Percentiles rank a stretch among this genome's conserved stretches.
Evolutionary conservation across 1,140 invertebrate species (phyloP).

Genomic region (Hylaeus anthracinus): DNA sequence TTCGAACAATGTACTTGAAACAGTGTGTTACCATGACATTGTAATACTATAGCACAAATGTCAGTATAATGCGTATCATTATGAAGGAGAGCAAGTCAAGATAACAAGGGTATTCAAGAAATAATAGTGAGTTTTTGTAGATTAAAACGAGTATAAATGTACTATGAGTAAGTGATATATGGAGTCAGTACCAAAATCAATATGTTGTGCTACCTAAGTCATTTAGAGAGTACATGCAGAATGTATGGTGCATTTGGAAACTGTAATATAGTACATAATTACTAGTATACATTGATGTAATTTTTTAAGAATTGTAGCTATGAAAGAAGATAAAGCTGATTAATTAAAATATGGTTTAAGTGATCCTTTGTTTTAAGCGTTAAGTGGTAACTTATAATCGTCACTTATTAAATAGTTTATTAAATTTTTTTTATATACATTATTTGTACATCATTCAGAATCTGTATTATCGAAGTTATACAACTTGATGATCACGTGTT

Average conservation of each 20-base stretch:
- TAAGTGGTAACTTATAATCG: constrained; percentile 56
- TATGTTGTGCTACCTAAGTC: constrained; percentile 42
- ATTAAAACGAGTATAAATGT: constrained; percentile 44
- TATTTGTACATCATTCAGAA: constrained; percentile 60
- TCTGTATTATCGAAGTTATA: constrained; percentile 49
- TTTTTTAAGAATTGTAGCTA: constrained; percentile 60
- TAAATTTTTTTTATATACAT: constrained; percentile 68
- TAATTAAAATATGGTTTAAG: constrained; percentile 56
- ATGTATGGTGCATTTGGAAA: constrained; percentile 54
- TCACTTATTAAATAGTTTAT: constrained; percentile 70
- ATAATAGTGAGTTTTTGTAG: constrained; percentile 49
- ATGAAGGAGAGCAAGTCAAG: constrained; percentile 40
- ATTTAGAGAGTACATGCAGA: constrained; percentile 42
- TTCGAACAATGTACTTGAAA: constrained; percentile 71
- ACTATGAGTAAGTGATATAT: constrained; percentile 45
- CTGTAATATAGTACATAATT: constrained; percentile 55
- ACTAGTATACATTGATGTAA: constrained; percentile 50
- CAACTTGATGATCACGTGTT: constrained; percentile 83
- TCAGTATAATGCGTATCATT: constrained; percentile 58
- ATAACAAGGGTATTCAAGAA: constrained; percentile 60
- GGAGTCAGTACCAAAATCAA: constrained; percentile 38
- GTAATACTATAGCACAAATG: constrained; percentile 60
- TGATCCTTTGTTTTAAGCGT: constrained; percentile 35
- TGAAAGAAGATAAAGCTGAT: constrained; percentile 45
- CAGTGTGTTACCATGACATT: constrained; percentile 65